Percentiles rank a stretch among this genome's conserved stretches.
These are phyloP conservation scores for Diadophis punctatus DNA, from an alignment of 2,113 vertebrate genomes.

Conservation along the genomic window DNA sequence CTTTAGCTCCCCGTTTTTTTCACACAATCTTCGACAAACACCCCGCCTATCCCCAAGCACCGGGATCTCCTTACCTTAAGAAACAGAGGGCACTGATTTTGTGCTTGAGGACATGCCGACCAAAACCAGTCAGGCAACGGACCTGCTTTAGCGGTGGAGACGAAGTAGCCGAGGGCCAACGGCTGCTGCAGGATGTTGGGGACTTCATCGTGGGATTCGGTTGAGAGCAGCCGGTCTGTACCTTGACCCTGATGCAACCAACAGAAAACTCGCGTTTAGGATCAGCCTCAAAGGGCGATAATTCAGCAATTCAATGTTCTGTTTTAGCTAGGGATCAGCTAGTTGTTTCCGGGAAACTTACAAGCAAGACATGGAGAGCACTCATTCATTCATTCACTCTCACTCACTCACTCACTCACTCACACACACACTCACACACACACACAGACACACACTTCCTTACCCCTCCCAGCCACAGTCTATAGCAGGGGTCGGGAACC, in stretches of 20 bases:
- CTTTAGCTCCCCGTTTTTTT: no score
- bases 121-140: constrained; percentile 99
- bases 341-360: neutral
- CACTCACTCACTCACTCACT: no score
- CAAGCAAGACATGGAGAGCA: neutral
- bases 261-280: neutral
- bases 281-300: neutral
- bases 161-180: constrained; percentile 95
- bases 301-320: neutral
- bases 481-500: no score
- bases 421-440: neutral
- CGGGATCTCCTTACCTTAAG: constrained; percentile 73
- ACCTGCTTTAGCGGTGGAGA: constrained; percentile 98
- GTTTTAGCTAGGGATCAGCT: neutral
- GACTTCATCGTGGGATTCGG: constrained; percentile 96
- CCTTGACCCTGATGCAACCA: constrained; percentile 80
- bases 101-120: constrained; percentile 97
- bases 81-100: constrained; percentile 96
- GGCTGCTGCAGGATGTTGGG: constrained; percentile 98
- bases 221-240: constrained; percentile 87
- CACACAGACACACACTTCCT: neutral
- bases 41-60: neutral
- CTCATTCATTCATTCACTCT: no score
- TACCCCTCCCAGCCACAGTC: neutral
- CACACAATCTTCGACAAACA: neutral